A percentile compares a stretch with the other conserved stretches of the same genome.
Conservation (phyloP, 2,888 invertebrate species). For the Tuberolachnus salignus region DNA sequence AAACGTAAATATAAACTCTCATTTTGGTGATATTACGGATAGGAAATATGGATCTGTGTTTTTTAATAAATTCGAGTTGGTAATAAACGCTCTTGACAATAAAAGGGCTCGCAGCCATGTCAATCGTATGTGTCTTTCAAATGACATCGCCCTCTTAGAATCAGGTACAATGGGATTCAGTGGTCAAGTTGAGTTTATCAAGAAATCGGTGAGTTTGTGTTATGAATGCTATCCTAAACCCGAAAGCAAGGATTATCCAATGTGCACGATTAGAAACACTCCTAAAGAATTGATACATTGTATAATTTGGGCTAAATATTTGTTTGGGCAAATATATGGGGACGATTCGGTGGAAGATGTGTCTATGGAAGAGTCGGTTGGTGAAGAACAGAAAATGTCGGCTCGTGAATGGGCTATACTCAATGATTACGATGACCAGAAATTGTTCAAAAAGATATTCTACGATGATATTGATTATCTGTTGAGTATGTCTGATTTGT, state of each 20-base stretch:
- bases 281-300: conserved; percentile 99
- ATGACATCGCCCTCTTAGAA: conserved; percentile 91
- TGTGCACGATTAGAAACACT: conserved; percentile 98
- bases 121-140: conserved; percentile 96
- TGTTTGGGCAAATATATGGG: conserved; percentile 97
- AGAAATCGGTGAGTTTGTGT: conserved; percentile 88
- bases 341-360: conserved; percentile 85
- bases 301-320: conserved; percentile 98
- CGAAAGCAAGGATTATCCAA: conserved; percentile 90
- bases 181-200: conserved; percentile 91
- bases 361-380: background rate
- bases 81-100: conserved; percentile 97
- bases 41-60: conserved; percentile 69
- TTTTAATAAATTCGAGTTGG: conserved; percentile 88
- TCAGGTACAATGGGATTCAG: conserved; percentile 97
- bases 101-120: conserved; percentile 96
- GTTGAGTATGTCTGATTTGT: conserved; percentile 91
- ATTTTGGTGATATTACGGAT: conserved; percentile 93
- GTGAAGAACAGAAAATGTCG: conserved; percentile 66
- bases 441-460: conserved; percentile 92
- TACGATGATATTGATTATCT: conserved; percentile 93
- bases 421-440: conserved; percentile 79
- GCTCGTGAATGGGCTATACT: conserved; percentile 90
- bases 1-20: conserved; percentile 82
- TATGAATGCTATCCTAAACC: conserved; percentile 96